A percentile compares a stretch with the other conserved stretches of the same genome.
Evolutionary conservation across 1,140 invertebrate species (phyloP).

Genomic region (Heliconius congener): DNA sequence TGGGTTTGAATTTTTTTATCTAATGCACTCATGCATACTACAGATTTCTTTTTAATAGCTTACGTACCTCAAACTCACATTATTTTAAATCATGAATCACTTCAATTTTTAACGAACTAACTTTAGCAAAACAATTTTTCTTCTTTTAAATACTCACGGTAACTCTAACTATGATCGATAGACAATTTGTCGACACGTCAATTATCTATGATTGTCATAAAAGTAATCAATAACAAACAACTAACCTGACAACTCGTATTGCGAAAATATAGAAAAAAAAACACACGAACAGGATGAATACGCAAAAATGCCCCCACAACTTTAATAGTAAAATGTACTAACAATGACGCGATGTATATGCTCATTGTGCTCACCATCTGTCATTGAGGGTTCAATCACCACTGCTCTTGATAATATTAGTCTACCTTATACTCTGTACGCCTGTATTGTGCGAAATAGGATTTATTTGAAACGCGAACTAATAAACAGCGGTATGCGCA

Average conservation of each 20-base stretch:
- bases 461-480: constrained; percentile 51
- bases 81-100: background rate
- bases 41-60: constrained; percentile 31
- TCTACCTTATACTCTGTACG: constrained; percentile 45
- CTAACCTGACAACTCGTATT: constrained; percentile 54
- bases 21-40: constrained; percentile 27
- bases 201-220: constrained; percentile 34
- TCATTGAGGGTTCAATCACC: constrained; percentile 64
- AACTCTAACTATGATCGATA: no score
- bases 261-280: constrained; percentile 51
- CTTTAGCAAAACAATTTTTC: background rate
- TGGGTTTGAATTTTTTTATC: constrained; percentile 13
- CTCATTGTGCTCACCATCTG: constrained; percentile 67
- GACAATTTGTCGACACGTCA: background rate
- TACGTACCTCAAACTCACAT: constrained; percentile 20
- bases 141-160: no score
- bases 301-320: constrained; percentile 66
- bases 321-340: constrained; percentile 59
- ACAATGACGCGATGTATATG: constrained; percentile 59
- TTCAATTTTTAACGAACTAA: background rate
- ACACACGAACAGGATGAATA: constrained; percentile 54
- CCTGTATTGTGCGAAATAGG: constrained; percentile 51
- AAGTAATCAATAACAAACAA: constrained; percentile 49
- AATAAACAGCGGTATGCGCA: constrained; percentile 56
- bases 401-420: constrained; percentile 57